Percentiles rank a stretch among this genome's conserved stretches.
phyloP scores from a whole-genome alignment of 2,888 invertebrate species.

The Aphelenchoides bicaudatus region DNA sequence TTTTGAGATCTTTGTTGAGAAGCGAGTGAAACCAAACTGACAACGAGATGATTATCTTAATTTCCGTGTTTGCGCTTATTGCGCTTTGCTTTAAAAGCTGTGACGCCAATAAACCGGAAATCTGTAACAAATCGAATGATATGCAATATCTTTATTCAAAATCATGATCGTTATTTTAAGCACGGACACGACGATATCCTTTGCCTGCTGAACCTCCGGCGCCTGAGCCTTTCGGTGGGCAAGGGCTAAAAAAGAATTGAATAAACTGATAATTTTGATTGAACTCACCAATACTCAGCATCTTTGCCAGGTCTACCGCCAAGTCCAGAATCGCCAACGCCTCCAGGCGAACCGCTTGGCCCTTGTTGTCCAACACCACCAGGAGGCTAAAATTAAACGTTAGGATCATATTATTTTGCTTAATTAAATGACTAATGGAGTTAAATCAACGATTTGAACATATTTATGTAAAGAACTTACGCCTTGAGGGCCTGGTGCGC shows the following conservation, averaged over 20 bases:
- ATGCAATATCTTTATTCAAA: neutral
- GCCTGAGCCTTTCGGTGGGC: neutral
- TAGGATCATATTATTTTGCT: no score
- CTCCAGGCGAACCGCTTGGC: conserved; percentile 36
- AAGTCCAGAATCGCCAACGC: conserved; percentile 35
- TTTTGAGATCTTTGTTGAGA: no score
- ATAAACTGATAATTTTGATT: conserved; percentile 11
- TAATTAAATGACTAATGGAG: no score
- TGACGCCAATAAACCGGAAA: no score
- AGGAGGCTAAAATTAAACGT: no score
- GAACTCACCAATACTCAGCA: conserved; percentile 55
- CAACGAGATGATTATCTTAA: no score
- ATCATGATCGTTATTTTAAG: neutral
- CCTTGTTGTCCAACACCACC: conserved; percentile 17
- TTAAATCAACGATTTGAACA: no score
- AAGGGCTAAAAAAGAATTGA: no score
- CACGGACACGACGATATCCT: neutral
- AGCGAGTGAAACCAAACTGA: no score
- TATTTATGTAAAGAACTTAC: neutral
- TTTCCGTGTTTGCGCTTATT: no score
- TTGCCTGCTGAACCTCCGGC: neutral
- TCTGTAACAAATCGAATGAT: no score
- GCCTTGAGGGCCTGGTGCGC: neutral
- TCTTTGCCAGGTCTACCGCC: conserved; percentile 45
- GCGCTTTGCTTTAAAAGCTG: no score